Evolutionary conservation across 1,140 invertebrate genomes (phyloP), one percentile per base, ranked within the genome.

Genomic region (Phocides pigmalion): DNA sequence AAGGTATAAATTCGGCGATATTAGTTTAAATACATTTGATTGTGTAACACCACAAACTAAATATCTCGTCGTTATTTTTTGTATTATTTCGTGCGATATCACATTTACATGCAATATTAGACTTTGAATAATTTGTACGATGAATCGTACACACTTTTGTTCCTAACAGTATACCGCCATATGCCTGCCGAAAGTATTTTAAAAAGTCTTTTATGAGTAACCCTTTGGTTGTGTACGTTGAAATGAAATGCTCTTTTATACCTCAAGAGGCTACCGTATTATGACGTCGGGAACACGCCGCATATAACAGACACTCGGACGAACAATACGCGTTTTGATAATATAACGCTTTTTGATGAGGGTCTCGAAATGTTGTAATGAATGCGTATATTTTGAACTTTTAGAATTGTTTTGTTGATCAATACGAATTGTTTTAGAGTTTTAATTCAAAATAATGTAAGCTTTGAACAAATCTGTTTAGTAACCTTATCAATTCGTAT

Each of bases 241-340:
- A 72, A 63, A 77, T 83, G 82, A 84, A 87, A 85, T 86, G 84
- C 79, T 82, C 85, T 89, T 90, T 89, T 89, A 82, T 87, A 70
- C 80, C 73, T 82, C 68, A 83, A 82, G 81, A 82, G 84, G 75
- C 80, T 63, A 72, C 59, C 46, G 72, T 72, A 82, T 82, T 81
- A 79, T 85, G 67, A 76, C 66, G 82, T 85, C 80, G 76, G 71
- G 81, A 83, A 80, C 83, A 90, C 58, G 66, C 66, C 41, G 61
- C 65, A 64, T 67, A 70, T 69, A 81, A 84, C 74, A 88, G 80
- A 82, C 82, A 82, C 69, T 68, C 69, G 25, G 58, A 70, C 72
- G 80, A 76, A 88, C 84, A 87, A 87, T 84, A 73, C 68, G 22
- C 62, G 70, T 83, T 86, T 90, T 82, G 71, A 82, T 84, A 83